Conservation (phyloP, 1,140 invertebrate species). For the Vanessa tameamea region DNA sequence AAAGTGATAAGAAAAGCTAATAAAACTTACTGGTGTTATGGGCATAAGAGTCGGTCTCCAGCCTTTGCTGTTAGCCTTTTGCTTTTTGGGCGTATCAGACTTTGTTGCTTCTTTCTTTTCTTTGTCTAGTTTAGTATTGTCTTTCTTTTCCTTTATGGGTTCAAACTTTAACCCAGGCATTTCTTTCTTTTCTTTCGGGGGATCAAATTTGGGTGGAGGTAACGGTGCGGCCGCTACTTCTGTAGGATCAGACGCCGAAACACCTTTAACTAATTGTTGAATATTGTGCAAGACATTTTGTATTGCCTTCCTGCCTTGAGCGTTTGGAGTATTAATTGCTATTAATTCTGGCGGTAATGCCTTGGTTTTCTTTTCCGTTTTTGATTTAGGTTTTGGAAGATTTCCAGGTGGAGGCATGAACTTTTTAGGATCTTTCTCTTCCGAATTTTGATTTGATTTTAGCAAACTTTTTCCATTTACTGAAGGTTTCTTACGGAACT, state of each 20-base stretch:
- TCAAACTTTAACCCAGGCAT: constrained; percentile 47
- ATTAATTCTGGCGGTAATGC: constrained; percentile 75
- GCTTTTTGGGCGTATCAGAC: constrained; percentile 74
- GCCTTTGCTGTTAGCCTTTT: constrained; percentile 80
- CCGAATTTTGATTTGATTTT: constrained; percentile 65
- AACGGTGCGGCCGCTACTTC: constrained; percentile 62
- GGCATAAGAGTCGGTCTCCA: constrained; percentile 86
- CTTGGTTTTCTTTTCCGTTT: constrained; percentile 61
- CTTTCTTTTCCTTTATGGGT: constrained; percentile 54
- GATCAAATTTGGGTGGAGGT: constrained; percentile 47
- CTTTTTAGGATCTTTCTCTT: constrained; percentile 61
- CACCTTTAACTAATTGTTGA: constrained; percentile 74
- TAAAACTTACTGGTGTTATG: constrained; percentile 77
- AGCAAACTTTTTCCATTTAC: constrained; percentile 75
- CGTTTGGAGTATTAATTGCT: constrained; percentile 74
- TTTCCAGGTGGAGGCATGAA: constrained; percentile 63
- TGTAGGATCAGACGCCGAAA: constrained; percentile 70
- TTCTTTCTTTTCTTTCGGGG: constrained; percentile 58
- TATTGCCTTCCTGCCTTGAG: constrained; percentile 72
- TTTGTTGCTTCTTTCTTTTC: constrained; percentile 45
- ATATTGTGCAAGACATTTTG: constrained; percentile 78
- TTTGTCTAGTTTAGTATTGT: constrained; percentile 32
- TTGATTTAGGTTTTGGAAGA: constrained; percentile 55
- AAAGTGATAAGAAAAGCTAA: constrained; percentile 6
- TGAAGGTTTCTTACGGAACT: constrained; percentile 73